Evolutionary conservation across 37 sponge, comb jelly and placozoan species (phyloP), one percentile per base, ranked within the genome.

Genomic region (Bolinopsis microptera): DNA sequence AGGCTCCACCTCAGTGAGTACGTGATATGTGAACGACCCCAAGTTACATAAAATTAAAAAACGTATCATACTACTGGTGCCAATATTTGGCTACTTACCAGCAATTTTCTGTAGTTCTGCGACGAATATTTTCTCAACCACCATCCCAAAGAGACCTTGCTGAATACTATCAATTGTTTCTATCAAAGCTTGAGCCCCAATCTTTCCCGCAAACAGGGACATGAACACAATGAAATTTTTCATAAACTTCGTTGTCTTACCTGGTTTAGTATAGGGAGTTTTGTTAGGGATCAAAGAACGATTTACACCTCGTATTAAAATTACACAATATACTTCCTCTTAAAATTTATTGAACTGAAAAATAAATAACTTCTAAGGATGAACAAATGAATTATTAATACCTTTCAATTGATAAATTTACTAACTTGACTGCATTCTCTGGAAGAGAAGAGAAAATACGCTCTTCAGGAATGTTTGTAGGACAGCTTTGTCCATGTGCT

Each of bases 191-290:
- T 93, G n/a, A 36, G 96, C 98, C 9, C 99, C 98, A 93, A 93
- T 94, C 93, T 96, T 95, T 26, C 95, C 96, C 33, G 97, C 96
- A 94, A 95, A 96, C 61, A 96, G 94, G 18, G 97, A 95, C 94
- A 97, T 94, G 76, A 97, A 96, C 2, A 97, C 97, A 5, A 97
- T 90, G 9, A 99, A 94, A 68, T 98, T 96, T 90, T 97, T 97
- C 41, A 96, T 96, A 69, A 95, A 99, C 76, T 97, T 97, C 31
- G 96, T 95, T 8, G 99, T 99, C 76, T 96, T 99, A 74, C 96
- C 90, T 86, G 90, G 61, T 13, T 48, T 48, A 48, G 61, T 48
- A 48, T 5, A 13, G 61, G 61, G 61, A 13, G 61, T n/a, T n/a
- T n/a, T n/a, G n/a, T n/a, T n/a, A n/a, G n/a, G n/a, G n/a, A n/a